These are phyloP conservation scores for Orchestia grillus DNA, from an alignment of 1,140 invertebrate species.

Conservation along the genomic window DNA sequence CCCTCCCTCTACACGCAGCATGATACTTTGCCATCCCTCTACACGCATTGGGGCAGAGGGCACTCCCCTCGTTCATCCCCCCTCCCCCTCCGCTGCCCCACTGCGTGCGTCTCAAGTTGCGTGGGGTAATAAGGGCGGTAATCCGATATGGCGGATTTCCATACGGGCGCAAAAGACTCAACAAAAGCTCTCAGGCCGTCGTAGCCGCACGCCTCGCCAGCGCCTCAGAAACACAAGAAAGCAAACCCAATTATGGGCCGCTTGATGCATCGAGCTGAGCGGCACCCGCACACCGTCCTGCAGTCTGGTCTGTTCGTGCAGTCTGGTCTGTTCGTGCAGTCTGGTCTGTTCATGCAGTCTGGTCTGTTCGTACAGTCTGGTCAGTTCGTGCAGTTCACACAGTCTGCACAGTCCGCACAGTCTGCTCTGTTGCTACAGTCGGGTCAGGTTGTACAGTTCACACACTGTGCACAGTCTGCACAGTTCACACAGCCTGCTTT, in stretches of 20 bases:
- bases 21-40: too few relatives aligned
- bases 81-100: too few relatives aligned
- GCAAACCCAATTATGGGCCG: not conserved
- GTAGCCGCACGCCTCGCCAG: not conserved
- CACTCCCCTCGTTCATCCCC: not conserved
- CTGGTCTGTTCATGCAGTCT: too few relatives aligned
- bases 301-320: too few relatives aligned
- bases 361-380: not conserved
- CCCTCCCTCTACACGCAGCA: too few relatives aligned
- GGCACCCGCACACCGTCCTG: too few relatives aligned
- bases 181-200: not conserved
- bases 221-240: not conserved
- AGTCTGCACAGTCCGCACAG: not conserved
- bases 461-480: not conserved
- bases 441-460: not conserved
- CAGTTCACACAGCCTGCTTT: not conserved
- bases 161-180: not conserved
- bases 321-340: too few relatives aligned
- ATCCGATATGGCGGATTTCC: not conserved
- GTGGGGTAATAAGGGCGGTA: not conserved
- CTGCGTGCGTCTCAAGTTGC: not conserved
- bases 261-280: not conserved
- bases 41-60: not conserved
- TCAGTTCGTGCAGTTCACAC: not conserved
- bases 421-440: not conserved